These are phyloP conservation scores for Calyptomena viridis DNA, from an alignment of 2,113 vertebrate genomes.

Conservation along the genomic window DNA sequence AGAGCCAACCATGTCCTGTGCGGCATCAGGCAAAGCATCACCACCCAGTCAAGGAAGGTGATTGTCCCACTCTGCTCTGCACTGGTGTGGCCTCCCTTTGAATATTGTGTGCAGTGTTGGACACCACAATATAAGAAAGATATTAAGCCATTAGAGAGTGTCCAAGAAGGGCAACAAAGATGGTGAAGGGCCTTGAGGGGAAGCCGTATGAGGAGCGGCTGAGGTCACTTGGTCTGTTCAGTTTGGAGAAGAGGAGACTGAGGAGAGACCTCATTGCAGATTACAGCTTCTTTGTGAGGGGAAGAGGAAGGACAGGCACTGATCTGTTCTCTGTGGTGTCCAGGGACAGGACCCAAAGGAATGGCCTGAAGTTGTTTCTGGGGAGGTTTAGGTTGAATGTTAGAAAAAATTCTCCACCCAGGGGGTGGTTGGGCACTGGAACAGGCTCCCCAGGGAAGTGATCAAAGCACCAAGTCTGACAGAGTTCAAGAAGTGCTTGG, in stretches of 20 bases:
- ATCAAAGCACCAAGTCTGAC: not conserved
- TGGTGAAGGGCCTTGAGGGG: not conserved
- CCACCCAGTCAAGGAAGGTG: not conserved
- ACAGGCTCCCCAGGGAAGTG: not conserved
- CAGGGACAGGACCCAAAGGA: not conserved
- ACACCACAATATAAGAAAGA: not conserved
- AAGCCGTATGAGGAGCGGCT: not conserved
- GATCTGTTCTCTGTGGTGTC: not conserved
- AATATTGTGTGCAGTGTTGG: not conserved
- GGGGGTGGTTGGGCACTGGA: not conserved
- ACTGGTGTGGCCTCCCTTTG: not conserved
- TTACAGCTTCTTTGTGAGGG: not conserved
- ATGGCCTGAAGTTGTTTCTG: not conserved
- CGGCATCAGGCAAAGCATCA: not conserved
- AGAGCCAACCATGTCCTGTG: not conserved
- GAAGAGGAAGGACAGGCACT: not conserved
- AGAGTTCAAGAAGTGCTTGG: not conserved
- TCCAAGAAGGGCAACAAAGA: not conserved
- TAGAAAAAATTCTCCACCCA: not conserved
- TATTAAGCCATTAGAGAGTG: not conserved
- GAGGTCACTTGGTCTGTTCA: not conserved
- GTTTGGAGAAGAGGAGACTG: not conserved
- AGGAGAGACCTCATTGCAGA: not conserved
- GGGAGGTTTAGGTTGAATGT: not conserved
- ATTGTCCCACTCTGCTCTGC: not conserved